phyloP scores from a whole-genome alignment of 2,797 vertebrate genomes.

The Periophthalmus magnuspinnatus region DNA sequence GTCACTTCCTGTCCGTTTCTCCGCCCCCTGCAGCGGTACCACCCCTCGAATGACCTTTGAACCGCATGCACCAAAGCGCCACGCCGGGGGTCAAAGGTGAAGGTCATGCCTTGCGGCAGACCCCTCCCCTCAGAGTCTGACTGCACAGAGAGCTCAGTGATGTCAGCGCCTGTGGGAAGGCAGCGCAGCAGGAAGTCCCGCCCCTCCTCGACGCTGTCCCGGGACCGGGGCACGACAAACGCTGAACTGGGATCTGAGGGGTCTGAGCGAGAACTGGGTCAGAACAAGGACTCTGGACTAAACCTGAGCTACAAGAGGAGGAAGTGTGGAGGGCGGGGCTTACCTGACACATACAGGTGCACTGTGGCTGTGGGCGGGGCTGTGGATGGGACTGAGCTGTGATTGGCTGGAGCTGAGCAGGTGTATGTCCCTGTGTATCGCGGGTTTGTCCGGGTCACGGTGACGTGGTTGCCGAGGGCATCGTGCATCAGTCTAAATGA shows the following conservation, averaged over 20 bases:
- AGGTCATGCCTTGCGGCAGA: slow-evolving; percentile 60
- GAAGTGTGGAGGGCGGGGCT: slow-evolving; percentile 52
- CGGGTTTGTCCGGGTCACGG: neutral
- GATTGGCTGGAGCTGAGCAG: slow-evolving; percentile 71
- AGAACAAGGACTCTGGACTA: too few species aligned
- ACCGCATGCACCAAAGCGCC: slow-evolving; percentile 78
- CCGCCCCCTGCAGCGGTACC: slow-evolving; percentile 76
- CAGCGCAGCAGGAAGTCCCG: slow-evolving; percentile 77
- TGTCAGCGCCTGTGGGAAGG: slow-evolving; percentile 77
- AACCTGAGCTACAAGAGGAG: neutral
- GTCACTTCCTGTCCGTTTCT: slow-evolving; percentile 20
- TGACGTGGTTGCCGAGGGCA: neutral
- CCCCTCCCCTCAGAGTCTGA: neutral
- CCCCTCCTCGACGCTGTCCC: slow-evolving; percentile 49
- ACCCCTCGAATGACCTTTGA: slow-evolving; percentile 48
- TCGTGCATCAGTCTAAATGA: neutral
- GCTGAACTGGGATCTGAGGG: slow-evolving; percentile 13
- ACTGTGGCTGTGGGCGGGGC: slow-evolving; percentile 57
- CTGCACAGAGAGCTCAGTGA: slow-evolving; percentile 67
- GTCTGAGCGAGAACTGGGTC: neutral
- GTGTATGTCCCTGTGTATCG: slow-evolving; percentile 78
- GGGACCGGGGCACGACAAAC: slow-evolving; percentile 40
- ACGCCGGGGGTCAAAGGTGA: slow-evolving; percentile 68
- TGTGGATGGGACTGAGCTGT: slow-evolving; percentile 22
- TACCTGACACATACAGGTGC: slow-evolving; percentile 85